A percentile compares a stretch with the other conserved stretches of the same genome.
These are phyloP conservation scores for Drosophila auraria DNA, from an alignment of 1,140 invertebrate genomes.

Conservation along the genomic window DNA sequence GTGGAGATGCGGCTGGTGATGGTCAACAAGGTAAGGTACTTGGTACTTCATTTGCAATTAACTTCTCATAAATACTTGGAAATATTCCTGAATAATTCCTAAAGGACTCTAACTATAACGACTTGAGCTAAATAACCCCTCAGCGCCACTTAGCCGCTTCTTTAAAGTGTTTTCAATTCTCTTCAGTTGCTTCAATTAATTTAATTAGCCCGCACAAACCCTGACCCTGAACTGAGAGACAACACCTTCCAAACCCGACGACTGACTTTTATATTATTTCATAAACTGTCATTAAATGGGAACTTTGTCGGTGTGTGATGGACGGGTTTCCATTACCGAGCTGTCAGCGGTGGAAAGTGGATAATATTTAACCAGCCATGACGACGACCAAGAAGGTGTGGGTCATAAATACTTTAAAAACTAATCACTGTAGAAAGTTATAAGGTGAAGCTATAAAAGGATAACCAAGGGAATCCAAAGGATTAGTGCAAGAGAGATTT, in stretches of 20 bases:
- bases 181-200: slow-evolving; percentile 57
- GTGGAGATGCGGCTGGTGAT: slow-evolving; percentile 76
- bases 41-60: background rate
- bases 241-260: slow-evolving; percentile 4
- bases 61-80: background rate
- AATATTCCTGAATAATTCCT: background rate
- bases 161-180: slow-evolving; percentile 30
- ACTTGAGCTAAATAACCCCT: too few relatives aligned
- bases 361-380: slow-evolving; percentile 27
- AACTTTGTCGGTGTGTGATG: slow-evolving; percentile 38
- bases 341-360: slow-evolving; percentile 52
- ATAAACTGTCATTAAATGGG: slow-evolving; percentile 58
- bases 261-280: slow-evolving; percentile 57
- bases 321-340: slow-evolving; percentile 68
- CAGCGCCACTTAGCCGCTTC: background rate
- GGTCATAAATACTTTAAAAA: slow-evolving; percentile 52
- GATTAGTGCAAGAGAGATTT: slow-evolving; percentile 22
- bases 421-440: slow-evolving; percentile 29
- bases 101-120: background rate
- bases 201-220: slow-evolving; percentile 57
- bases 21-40: slow-evolving; percentile 75
- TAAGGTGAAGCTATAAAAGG: slow-evolving; percentile 54
- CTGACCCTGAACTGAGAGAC: slow-evolving; percentile 29
- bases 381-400: slow-evolving; percentile 48
- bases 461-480: background rate